Conservation (phyloP, 53 echinoderm and acorn worm genomes). For the Henricia sp. region DNA sequence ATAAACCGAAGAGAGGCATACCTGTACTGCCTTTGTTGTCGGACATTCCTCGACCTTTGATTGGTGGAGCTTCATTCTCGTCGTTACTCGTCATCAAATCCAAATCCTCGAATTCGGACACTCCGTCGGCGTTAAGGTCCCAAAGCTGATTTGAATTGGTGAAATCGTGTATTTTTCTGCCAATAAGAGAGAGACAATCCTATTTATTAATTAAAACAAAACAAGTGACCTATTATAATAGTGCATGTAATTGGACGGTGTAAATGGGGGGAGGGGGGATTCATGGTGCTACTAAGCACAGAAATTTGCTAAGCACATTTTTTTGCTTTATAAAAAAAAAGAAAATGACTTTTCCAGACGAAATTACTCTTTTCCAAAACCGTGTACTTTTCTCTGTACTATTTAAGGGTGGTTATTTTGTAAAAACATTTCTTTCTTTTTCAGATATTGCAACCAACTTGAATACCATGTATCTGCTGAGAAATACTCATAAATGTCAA, state of each 20-base stretch:
- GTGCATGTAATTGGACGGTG: too few species aligned
- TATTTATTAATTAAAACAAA: not conserved
- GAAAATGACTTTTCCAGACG: not conserved
- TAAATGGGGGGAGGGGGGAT: too few species aligned
- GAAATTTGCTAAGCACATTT: too few species aligned
- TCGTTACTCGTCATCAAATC: constrained; percentile 31
- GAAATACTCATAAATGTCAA: not conserved
- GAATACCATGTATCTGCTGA: too few species aligned
- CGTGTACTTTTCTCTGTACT: too few species aligned
- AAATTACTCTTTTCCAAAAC: too few species aligned
- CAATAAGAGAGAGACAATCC: not conserved
- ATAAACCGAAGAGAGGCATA: not conserved
- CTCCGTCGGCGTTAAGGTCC: constrained; percentile 5
- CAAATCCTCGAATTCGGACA: constrained; percentile 13
- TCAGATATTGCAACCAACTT: too few species aligned
- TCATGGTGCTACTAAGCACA: too few species aligned
- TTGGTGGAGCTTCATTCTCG: constrained; percentile 16
- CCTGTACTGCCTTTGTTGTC: constrained; percentile 32
- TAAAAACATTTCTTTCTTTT: too few species aligned
- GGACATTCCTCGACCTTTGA: not conserved
- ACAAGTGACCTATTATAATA: too few species aligned
- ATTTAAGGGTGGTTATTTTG: too few species aligned
- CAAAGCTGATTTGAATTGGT: constrained; percentile 21
- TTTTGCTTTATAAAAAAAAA: not conserved
- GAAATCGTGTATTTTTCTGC: constrained; percentile 66